Evolutionary conservation across 2,888 invertebrate species (phyloP), one percentile per base, ranked within the genome.

Genomic region (Ischnura elegans): DNA sequence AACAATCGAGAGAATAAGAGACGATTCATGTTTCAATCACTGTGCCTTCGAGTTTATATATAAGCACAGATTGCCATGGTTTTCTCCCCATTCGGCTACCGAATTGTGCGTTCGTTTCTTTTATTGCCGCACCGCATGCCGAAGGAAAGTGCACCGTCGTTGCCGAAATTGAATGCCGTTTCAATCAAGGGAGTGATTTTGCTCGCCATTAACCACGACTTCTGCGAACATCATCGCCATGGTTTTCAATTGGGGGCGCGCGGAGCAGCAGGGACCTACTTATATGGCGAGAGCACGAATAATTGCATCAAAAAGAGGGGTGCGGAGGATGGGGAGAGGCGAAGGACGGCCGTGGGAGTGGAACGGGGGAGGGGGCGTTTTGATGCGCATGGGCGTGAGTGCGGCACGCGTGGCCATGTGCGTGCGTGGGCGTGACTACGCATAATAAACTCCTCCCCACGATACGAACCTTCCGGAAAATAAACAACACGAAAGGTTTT

Each of bases 341-440:
- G 76, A 76, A 76, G 76, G 76, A 76, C 76, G 76, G 29, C 29
- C 76, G 76, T 76, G 76, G 76, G 76, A 21, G 76, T 76, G 8
- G 66, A 29, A 29, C 5, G 19, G 21, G 61, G n/a, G n/a, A 8
- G 29, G 66, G 66, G 66, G n/a, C 10, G 66, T 6, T 13, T 13
- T 13, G 55, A 19, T 19, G 3, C 10, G 55, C 10, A 21, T 55
- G 19, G 66, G 66, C 66, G 29, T 19, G 61, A 19, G 61, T 25
- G 61, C 21, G 61, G n/a, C n/a, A 36, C 61, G 36, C 36, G 76
- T 13, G 76, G 13, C 25, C 76, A 13, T 76, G 10, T 36, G 3
- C 36, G n/a, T 36, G 76, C 25, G 76, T 76, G 76, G 76, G 76
- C n/a, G n/a, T 76, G 76, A 29, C 29, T 16, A 8, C 36, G 76